A percentile compares a stretch with the other conserved stretches of the same genome.
phyloP scores from a whole-genome alignment of 2,888 invertebrate species.

The Scaeva pyrastri region DNA sequence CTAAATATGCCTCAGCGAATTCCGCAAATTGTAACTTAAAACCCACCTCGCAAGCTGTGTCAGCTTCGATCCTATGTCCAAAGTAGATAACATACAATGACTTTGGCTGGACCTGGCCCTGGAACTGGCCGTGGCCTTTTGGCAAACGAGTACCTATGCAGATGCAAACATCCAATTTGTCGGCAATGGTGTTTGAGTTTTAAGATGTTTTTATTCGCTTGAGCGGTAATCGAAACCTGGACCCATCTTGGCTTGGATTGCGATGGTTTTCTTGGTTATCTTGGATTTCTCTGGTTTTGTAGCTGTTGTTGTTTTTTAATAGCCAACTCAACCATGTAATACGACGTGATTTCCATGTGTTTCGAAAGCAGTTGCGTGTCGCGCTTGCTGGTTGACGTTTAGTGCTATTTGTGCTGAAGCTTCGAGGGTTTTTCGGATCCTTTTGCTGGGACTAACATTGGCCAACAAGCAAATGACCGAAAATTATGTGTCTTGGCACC shows the following conservation, averaged over 20 bases:
- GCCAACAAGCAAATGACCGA: constrained; percentile 65
- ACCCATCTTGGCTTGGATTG: constrained; percentile 46
- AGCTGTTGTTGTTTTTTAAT: constrained; percentile 27
- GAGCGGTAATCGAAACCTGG: constrained; percentile 58
- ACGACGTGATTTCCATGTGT: constrained; percentile 73
- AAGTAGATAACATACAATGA: constrained; percentile 11
- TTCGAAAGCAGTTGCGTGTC: constrained; percentile 55
- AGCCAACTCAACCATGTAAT: constrained; percentile 64
- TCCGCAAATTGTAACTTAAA: constrained; percentile 45
- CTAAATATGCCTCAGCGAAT: not conserved
- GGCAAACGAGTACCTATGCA: not conserved
- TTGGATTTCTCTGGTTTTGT: not conserved
- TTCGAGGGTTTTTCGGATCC: constrained; percentile 40
- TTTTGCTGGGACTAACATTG: constrained; percentile 40
- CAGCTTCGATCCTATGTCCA: constrained; percentile 53
- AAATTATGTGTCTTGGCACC: constrained; percentile 72
- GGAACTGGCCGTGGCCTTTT: too few relatives aligned
- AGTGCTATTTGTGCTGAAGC: too few relatives aligned
- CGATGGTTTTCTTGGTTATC: not conserved
- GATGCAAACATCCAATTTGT: constrained; percentile 51
- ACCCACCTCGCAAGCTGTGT: constrained; percentile 46
- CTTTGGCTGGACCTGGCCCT: too few relatives aligned
- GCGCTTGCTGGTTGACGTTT: constrained; percentile 45
- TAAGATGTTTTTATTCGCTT: constrained; percentile 57
- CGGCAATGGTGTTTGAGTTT: constrained; percentile 65